These are phyloP conservation scores for Corvus hawaiiensis DNA, from an alignment of 2,113 vertebrate genomes.

Conservation along the genomic window DNA sequence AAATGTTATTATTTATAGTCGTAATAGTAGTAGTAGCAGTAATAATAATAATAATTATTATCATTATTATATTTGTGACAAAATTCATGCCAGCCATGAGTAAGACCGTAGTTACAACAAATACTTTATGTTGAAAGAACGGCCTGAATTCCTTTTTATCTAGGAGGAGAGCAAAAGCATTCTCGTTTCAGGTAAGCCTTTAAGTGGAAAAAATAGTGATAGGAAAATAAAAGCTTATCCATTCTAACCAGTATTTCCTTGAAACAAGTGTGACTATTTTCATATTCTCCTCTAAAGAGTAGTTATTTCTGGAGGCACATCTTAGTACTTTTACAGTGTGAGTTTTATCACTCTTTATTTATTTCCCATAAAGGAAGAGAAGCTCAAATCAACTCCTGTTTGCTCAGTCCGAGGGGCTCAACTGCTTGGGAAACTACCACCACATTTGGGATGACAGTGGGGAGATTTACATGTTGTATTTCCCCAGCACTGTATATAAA, in stretches of 20 bases:
- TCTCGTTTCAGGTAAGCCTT: background rate
- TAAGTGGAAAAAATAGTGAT: background rate
- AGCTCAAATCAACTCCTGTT: background rate
- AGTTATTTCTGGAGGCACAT: background rate
- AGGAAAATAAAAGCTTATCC: background rate
- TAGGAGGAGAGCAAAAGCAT: background rate
- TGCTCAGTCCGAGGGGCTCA: background rate
- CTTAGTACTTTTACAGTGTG: background rate
- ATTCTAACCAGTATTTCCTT: background rate
- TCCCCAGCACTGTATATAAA: background rate
- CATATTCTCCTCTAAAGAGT: background rate
- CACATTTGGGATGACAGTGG: background rate
- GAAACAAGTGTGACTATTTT: background rate
- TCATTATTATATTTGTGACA: background rate
- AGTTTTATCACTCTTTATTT: background rate
- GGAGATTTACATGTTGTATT: background rate
- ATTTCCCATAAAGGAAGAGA: background rate
- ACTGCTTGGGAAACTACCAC: background rate
- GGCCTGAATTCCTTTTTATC: background rate
- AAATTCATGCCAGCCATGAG: background rate
- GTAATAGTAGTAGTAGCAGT: background rate
- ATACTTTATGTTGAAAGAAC: background rate
- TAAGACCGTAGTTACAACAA: background rate
- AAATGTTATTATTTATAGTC: background rate
- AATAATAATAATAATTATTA: background rate